Evolutionary conservation across 2,113 vertebrate species (phyloP).

Genomic region (Pluvialis apricaria): DNA sequence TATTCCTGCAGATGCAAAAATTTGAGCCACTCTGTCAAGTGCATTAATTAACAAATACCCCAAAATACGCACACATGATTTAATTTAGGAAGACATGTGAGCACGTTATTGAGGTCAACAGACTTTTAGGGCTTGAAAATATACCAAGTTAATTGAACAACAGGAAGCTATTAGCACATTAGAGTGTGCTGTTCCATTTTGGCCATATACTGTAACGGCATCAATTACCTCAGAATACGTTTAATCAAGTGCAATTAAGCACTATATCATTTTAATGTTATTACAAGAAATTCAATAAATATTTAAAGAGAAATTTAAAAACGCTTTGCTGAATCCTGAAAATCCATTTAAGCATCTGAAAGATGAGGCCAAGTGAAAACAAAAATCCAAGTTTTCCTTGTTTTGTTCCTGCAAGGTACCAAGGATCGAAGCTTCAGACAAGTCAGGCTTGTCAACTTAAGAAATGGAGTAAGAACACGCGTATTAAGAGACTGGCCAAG

Average conservation of each 20-base stretch:
- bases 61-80: background rate
- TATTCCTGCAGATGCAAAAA: background rate
- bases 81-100: slow-evolving; percentile 1
- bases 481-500: background rate
- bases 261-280: slow-evolving; percentile 3
- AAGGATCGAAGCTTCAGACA: background rate
- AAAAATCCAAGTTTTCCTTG: background rate
- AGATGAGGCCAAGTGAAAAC: background rate
- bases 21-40: background rate
- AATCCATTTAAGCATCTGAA: slow-evolving; percentile 10
- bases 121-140: slow-evolving; percentile 25
- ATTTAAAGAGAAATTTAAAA: slow-evolving; percentile 42
- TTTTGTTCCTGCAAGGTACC: background rate
- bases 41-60: slow-evolving; percentile 14
- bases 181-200: background rate
- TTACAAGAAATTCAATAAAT: slow-evolving; percentile 55
- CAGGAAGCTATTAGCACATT: slow-evolving; percentile 47
- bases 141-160: slow-evolving; percentile 46
- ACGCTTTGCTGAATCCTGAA: slow-evolving; percentile 4
- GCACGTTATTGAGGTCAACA: slow-evolving; percentile 11
- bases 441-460: background rate
- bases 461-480: background rate
- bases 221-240: slow-evolving; percentile 37
- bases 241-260: slow-evolving; percentile 64
- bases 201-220: slow-evolving; percentile 8